phyloP scores from a whole-genome alignment of 92 coral and sea anemone genomes.

The Zoanthus gigantus region DNA sequence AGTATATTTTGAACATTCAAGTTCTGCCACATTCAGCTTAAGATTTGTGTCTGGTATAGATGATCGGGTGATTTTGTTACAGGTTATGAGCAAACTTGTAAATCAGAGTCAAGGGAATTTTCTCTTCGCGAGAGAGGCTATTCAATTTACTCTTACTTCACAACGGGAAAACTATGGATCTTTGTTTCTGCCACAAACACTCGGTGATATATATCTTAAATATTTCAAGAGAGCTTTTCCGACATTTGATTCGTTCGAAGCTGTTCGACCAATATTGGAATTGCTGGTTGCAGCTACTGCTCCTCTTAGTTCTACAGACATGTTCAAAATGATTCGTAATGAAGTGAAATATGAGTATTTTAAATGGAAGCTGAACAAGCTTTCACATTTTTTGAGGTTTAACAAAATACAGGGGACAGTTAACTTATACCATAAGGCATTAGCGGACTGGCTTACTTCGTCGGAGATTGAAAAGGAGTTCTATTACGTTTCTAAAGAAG shows the following conservation, averaged over 20 bases:
- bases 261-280: conserved; percentile 22
- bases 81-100: conserved; percentile 26
- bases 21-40: conserved; percentile 4
- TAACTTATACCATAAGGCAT: conserved; percentile 7
- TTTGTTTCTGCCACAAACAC: conserved; percentile 45
- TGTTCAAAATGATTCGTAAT: background rate
- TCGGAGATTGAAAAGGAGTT: background rate
- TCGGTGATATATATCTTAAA: conserved; percentile 47
- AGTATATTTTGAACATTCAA: conserved; percentile 20
- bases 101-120: conserved; percentile 55
- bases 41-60: conserved; percentile 4
- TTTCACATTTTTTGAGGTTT: conserved; percentile 13
- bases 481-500: conserved; percentile 12
- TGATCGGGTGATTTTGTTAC: conserved; percentile 11
- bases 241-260: no score
- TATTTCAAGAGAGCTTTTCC: conserved; percentile 37
- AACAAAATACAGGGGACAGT: background rate
- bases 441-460: conserved; percentile 39
- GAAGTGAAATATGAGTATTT: conserved; percentile 4
- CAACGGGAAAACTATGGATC: background rate
- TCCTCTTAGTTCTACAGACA: background rate
- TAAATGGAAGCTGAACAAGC: background rate
- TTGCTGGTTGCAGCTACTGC: conserved; percentile 13
- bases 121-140: conserved; percentile 50
- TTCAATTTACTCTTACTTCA: conserved; percentile 11